phyloP scores from a whole-genome alignment of 1,140 invertebrate species.

The Lethocerus indicus region DNA sequence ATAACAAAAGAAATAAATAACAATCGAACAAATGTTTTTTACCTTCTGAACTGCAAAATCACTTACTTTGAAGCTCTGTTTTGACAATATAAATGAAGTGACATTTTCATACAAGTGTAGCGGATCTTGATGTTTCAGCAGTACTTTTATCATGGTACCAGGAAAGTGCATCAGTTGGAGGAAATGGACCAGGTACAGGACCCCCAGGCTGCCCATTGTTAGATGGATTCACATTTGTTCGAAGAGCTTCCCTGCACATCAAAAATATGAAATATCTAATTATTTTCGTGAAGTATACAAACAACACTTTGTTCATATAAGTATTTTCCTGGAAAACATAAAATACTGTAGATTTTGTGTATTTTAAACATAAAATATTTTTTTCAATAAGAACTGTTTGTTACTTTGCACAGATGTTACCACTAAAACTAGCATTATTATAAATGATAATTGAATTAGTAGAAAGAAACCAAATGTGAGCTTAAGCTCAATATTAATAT shows the following conservation, averaged over 20 bases:
- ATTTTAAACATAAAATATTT: not conserved
- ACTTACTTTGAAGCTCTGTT: too few relatives aligned
- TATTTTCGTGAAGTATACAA: slow-evolving; percentile 4
- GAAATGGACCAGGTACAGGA: too few relatives aligned
- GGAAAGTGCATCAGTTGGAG: slow-evolving; percentile 25
- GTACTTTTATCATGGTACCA: slow-evolving; percentile 26
- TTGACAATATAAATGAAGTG: too few relatives aligned
- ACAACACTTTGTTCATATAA: not conserved
- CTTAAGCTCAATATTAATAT: too few relatives aligned
- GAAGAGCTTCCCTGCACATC: slow-evolving; percentile 1
- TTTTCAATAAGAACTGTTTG: too few relatives aligned
- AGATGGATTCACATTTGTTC: slow-evolving; percentile 9
- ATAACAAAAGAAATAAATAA: too few relatives aligned
- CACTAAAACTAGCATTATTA: too few relatives aligned
- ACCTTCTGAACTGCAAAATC: too few relatives aligned
- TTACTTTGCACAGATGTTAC: too few relatives aligned
- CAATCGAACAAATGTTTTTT: too few relatives aligned
- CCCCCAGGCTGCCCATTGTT: slow-evolving; percentile 24
- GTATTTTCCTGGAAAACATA: not conserved
- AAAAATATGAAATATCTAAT: slow-evolving; percentile 3
- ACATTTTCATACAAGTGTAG: slow-evolving; percentile 21
- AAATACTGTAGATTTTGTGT: not conserved
- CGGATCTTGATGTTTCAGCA: slow-evolving; percentile 17
- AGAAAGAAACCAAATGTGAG: too few relatives aligned
- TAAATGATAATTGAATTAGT: too few relatives aligned